Percentiles rank a stretch among this genome's conserved stretches.
These are phyloP conservation scores for Saccostrea cuccullata DNA, from an alignment of 1,140 invertebrate genomes.

Conservation along the genomic window DNA sequence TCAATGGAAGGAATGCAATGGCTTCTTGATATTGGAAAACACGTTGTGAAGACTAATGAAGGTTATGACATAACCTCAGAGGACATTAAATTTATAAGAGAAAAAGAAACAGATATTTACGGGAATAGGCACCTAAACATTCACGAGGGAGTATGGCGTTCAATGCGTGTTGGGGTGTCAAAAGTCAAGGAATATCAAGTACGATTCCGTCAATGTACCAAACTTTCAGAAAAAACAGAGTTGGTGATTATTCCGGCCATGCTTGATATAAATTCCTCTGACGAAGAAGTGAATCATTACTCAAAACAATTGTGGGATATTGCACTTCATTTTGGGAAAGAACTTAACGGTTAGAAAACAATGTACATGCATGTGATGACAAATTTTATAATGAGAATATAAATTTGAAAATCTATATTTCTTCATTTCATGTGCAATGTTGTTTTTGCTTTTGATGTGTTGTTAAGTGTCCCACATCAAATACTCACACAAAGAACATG, in stretches of 20 bases:
- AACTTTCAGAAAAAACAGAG: constrained; percentile 19
- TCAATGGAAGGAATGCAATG: no score
- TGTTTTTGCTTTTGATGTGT: no score
- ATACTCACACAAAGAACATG: no score
- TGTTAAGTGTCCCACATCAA: no score
- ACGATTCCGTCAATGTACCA: not conserved
- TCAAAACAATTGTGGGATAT: constrained; percentile 25
- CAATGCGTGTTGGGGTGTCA: constrained; percentile 21
- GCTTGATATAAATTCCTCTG: not conserved
- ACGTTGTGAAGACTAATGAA: no score
- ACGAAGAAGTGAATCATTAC: not conserved
- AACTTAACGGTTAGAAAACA: not conserved
- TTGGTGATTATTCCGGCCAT: constrained; percentile 4
- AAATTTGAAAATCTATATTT: no score
- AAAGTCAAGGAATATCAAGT: constrained; percentile 3
- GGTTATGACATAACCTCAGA: not conserved
- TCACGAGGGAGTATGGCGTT: not conserved
- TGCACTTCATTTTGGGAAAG: constrained; percentile 1
- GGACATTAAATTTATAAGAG: constrained; percentile 7
- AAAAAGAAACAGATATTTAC: constrained; percentile 21
- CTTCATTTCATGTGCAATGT: no score
- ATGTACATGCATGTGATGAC: no score
- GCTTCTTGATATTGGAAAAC: no score
- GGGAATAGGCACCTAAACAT: not conserved
- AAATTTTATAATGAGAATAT: no score